phyloP scores from a whole-genome alignment of 2,113 vertebrate genomes.

The Cacatua alba region DNA sequence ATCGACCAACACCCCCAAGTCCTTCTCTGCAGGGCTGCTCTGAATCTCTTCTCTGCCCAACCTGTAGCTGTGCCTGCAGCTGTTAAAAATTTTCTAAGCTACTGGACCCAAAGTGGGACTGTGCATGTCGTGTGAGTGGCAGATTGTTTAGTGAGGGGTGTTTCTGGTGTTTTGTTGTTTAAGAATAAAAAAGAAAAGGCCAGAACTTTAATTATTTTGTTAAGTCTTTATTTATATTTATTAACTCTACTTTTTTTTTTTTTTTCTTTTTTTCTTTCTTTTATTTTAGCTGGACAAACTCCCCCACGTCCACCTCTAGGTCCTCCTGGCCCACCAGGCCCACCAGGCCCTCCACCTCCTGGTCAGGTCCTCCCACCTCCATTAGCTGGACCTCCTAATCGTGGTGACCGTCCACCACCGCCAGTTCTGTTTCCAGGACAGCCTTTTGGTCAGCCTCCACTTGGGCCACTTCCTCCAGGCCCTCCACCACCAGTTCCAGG shows the following conservation, averaged over 20 bases:
- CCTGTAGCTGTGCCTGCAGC: neutral
- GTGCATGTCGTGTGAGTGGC: neutral
- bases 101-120: neutral
- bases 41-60: no score
- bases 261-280: neutral
- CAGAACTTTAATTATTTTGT: neutral
- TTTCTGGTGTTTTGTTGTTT: neutral
- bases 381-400: slow-evolving; percentile 90
- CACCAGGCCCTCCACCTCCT: slow-evolving; percentile 93
- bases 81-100: neutral
- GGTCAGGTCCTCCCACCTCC: slow-evolving; percentile 94
- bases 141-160: neutral
- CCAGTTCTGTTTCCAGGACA: slow-evolving; percentile 97
- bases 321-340: slow-evolving; percentile 93
- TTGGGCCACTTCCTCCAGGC: slow-evolving; percentile 93
- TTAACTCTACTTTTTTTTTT: neutral
- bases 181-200: neutral
- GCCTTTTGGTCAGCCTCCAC: slow-evolving; percentile 92
- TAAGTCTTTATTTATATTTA: neutral
- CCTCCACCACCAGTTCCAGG: slow-evolving; percentile 96
- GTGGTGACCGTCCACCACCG: slow-evolving; percentile 94
- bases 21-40: no score
- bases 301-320: slow-evolving; percentile 94
- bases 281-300: slow-evolving; percentile 86
- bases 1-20: no score